Conservation (phyloP, 2,888 invertebrate species). For the Odontocolon sp. region DNA sequence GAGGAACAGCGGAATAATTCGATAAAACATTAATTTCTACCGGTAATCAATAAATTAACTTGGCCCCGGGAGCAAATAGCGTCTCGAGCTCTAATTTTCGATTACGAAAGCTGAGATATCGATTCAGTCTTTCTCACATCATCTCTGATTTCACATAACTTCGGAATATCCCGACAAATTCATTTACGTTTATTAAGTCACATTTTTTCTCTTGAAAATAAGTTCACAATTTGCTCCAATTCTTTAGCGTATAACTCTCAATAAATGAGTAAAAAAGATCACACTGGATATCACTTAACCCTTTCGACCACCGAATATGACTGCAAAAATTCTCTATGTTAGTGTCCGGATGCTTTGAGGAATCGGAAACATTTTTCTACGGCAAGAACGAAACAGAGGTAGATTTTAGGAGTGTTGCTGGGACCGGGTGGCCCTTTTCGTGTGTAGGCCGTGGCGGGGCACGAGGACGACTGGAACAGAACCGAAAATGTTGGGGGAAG, state of each 20-base stretch:
- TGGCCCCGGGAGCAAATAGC: background rate
- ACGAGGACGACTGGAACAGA: constrained; percentile 73
- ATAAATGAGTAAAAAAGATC: background rate
- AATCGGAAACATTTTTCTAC: constrained; percentile 7
- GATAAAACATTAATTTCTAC: constrained; percentile 38
- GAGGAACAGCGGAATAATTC: constrained; percentile 18
- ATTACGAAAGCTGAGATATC: constrained; percentile 6
- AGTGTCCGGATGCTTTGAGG: too few relatives aligned
- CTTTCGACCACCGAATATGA: too few relatives aligned
- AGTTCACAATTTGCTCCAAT: too few relatives aligned
- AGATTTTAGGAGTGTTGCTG: constrained; percentile 24
- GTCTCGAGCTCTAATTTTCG: constrained; percentile 8
- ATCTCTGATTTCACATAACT: background rate
- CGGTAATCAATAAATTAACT: constrained; percentile 43
- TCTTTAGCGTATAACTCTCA: too few relatives aligned
- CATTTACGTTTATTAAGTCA: too few relatives aligned
- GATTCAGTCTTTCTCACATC: background rate
- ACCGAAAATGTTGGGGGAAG: constrained; percentile 73
- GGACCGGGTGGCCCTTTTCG: constrained; percentile 60
- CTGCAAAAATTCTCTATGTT: background rate
- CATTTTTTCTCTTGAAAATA: too few relatives aligned
- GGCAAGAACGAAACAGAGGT: background rate
- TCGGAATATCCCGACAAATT: background rate
- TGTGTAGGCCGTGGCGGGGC: constrained; percentile 61
- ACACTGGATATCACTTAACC: background rate